These are phyloP conservation scores for Cinclus cinclus DNA, from an alignment of 2,113 vertebrate species.

Conservation along the genomic window DNA sequence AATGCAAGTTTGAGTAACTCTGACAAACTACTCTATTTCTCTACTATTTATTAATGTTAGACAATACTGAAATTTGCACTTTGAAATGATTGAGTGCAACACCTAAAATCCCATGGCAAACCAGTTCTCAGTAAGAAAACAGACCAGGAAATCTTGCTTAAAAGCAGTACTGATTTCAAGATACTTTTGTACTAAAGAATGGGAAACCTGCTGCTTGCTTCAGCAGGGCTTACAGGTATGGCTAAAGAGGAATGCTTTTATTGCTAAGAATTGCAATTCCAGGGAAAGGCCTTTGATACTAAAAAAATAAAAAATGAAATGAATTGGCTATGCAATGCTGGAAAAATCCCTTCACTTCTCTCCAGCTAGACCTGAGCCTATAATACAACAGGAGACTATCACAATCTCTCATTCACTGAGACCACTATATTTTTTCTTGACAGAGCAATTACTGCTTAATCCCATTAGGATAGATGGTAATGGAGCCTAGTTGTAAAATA, in stretches of 20 bases:
- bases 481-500: conserved; percentile 78
- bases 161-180: background rate
- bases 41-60: background rate
- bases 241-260: background rate
- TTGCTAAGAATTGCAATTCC: background rate
- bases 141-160: background rate
- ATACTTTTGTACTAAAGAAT: background rate
- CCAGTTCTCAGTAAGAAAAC: background rate
- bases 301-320: background rate
- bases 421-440: conserved; percentile 74
- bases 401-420: conserved; percentile 47
- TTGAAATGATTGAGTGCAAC: background rate
- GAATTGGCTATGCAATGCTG: background rate
- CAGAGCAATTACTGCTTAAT: conserved; percentile 78
- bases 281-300: background rate
- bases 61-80: background rate
- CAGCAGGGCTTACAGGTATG: background rate
- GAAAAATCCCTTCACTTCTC: background rate
- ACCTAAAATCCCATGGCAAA: background rate
- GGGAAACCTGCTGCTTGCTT: background rate
- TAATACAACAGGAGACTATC: background rate
- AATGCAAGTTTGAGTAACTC: background rate
- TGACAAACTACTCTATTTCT: background rate
- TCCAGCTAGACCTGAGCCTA: background rate
- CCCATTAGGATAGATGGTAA: conserved; percentile 73